Percentiles rank a stretch among this genome's conserved stretches.
Evolutionary conservation across 2,113 vertebrate genomes (phyloP).

Genomic region (Prionailurus viverrinus): DNA sequence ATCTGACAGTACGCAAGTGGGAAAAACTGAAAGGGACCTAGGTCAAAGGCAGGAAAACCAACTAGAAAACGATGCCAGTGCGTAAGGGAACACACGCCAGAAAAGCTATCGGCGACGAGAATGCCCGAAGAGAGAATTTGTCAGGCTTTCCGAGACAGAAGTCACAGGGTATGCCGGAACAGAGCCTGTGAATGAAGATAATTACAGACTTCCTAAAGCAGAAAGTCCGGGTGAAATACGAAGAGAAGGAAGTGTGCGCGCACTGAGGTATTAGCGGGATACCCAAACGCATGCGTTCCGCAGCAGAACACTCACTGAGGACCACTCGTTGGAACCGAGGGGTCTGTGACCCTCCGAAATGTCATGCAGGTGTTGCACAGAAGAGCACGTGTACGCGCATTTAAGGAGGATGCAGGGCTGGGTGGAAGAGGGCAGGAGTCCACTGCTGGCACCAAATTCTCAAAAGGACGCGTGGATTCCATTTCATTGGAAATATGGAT

Average conservation of each 20-base stretch:
- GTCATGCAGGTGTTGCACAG: background rate
- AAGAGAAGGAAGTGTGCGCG: background rate
- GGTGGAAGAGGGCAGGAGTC: too few relatives aligned
- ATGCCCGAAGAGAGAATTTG: background rate
- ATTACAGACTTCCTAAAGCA: background rate
- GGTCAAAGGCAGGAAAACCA: background rate
- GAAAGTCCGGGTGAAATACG: background rate
- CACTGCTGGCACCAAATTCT: background rate
- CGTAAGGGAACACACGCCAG: background rate
- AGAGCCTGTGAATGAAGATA: background rate
- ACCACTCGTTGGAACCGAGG: background rate
- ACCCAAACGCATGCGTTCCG: background rate
- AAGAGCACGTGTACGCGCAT: accelerated
- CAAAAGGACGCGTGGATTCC: background rate
- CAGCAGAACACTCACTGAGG: background rate
- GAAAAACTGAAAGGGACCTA: background rate
- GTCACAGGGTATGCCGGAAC: background rate
- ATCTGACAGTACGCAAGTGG: background rate
- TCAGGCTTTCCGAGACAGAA: background rate
- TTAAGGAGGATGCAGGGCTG: background rate
- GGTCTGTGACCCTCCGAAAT: background rate
- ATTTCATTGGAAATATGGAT: background rate
- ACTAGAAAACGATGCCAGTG: background rate
- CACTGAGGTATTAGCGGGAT: background rate
- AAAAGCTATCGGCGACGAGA: background rate